These are phyloP conservation scores for Rhagologus leucostigma DNA, from an alignment of 2,113 vertebrate genomes.

Conservation along the genomic window DNA sequence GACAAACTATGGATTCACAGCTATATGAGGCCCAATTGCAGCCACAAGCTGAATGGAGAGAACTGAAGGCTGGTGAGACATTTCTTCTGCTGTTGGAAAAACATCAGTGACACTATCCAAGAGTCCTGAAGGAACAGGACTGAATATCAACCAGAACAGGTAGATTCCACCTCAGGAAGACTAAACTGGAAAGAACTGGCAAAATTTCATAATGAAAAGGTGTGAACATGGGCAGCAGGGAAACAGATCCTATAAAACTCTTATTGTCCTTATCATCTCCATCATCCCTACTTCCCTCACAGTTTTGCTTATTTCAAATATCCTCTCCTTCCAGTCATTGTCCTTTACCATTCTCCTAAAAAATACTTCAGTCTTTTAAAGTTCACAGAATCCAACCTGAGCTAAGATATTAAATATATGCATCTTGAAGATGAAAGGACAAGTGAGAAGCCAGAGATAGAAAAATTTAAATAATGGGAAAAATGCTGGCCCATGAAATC, in stretches of 20 bases:
- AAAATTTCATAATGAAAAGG: neutral
- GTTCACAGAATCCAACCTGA: neutral
- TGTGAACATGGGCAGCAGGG: neutral
- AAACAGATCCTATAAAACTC: neutral
- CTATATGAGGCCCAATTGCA: neutral
- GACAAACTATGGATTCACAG: neutral
- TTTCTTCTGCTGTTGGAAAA: neutral
- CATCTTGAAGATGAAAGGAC: neutral
- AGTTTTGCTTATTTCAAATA: neutral
- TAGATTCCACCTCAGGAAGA: neutral
- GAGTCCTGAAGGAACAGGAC: neutral
- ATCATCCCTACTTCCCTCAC: neutral
- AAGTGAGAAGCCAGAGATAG: neutral
- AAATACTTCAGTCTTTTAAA: neutral
- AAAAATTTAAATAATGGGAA: neutral
- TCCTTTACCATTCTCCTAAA: neutral
- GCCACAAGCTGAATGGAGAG: neutral
- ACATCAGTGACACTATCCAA: rapidly evolving
- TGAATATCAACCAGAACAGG: neutral
- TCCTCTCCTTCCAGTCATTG: neutral
- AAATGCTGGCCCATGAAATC: neutral
- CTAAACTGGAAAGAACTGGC: neutral
- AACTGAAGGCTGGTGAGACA: neutral
- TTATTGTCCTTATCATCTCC: neutral
- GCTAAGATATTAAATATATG: neutral